Conservation (phyloP, 1,140 invertebrate species). For the Homalodisca vitripennis region DNA sequence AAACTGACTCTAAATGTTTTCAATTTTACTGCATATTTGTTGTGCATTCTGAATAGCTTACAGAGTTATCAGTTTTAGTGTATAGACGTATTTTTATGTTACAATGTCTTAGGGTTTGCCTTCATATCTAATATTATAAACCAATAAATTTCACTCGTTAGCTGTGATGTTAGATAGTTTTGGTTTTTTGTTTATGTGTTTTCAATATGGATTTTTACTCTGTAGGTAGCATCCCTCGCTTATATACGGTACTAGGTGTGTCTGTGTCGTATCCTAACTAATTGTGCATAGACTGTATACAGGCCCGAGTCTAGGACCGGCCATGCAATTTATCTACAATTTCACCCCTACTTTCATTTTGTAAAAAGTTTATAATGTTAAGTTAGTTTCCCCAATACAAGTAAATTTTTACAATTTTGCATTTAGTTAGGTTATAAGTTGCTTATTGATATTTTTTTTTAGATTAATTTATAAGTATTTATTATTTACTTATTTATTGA, state of each 20-base stretch:
- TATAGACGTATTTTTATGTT: slow-evolving; percentile 15
- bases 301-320: not conserved
- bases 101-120: slow-evolving; percentile 9
- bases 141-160: slow-evolving; percentile 28
- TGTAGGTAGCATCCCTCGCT: slow-evolving; percentile 26
- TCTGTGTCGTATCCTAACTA: slow-evolving; percentile 29
- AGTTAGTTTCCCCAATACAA: not conserved
- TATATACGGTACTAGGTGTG: slow-evolving; percentile 29
- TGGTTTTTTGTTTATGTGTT: slow-evolving; percentile 28
- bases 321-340: too few species aligned
- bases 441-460: not conserved
- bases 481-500: slow-evolving; percentile 3
- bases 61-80: slow-evolving; percentile 21
- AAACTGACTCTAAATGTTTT: slow-evolving; percentile 32
- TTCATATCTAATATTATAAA: slow-evolving; percentile 27
- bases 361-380: slow-evolving; percentile 4
- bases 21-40: slow-evolving; percentile 29
- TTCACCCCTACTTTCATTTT: not conserved
- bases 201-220: slow-evolving; percentile 29
- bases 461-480: not conserved
- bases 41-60: slow-evolving; percentile 29
- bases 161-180: slow-evolving; percentile 29
- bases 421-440: slow-evolving; percentile 20
- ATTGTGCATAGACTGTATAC: slow-evolving; percentile 23
- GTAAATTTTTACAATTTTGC: slow-evolving; percentile 4